Base-by-base conservation (phyloP, 2,888 invertebrate genomes). In the Hemithea aestivaria region DNA sequence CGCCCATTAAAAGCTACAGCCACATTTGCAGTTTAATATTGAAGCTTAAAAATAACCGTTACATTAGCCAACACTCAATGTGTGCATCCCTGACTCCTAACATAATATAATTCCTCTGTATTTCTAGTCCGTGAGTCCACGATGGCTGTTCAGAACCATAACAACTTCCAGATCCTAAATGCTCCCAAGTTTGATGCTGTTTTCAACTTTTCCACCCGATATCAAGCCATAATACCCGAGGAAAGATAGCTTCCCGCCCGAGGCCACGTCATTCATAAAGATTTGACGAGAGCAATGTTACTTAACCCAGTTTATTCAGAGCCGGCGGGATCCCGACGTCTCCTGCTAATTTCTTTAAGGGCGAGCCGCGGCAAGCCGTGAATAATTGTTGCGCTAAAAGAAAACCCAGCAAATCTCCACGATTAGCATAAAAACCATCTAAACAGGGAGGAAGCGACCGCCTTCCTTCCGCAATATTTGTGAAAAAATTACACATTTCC, bases 341-440 rank as follows among this genome's bases (percentile, higher is more conserved):
- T 39, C 29, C 44, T 60, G 64, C 71, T 78, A 78, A 78, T 78
- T 76, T 72, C 74, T 72, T 71, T 61, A 69, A 67, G 71, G 70
- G 66, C 64, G 56, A 58, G 43, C 47, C 48, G 62, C 61, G 64
- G 52, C 62, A 56, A 66, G 56, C 66, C 58, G 70, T 82, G 76
- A 84, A 83, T 84, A 84, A 85, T 80, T 73, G 73, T 75, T 66
- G 63, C 62, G 69, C 76, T 72, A 76, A 82, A 79, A 79, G 76
- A 80, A 79, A 79, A 63, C 70, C 73, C 75, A 68, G 75, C 74
- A 77, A 85, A 85, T 81, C 80, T 76, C 68, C 59, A 42, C 70
- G 78, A 87, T 87, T 87, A 84, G 67, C 85, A 87, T 87, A 85
- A 87, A 85, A 84, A 80, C 72, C 82, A 78, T 71, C 83, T 82